Percentiles rank a stretch among this genome's conserved stretches.
Evolutionary conservation across 2,113 vertebrate genomes (phyloP).

Genomic region (Kryptolebias marmoratus): DNA sequence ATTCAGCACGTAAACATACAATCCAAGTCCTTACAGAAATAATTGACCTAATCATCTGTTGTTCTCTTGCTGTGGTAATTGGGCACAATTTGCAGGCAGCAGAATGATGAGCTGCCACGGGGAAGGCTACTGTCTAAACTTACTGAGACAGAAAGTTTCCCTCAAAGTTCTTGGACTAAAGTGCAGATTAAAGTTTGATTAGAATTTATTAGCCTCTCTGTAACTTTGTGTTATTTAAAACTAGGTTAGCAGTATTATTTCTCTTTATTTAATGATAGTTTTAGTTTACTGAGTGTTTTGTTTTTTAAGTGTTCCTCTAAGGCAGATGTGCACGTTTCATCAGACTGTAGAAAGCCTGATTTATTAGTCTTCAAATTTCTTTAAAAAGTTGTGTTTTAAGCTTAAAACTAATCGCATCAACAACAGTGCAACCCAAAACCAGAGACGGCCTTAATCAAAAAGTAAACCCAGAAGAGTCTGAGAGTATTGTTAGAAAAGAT

Average conservation of each 20-base stretch:
- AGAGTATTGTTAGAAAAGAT: not conserved
- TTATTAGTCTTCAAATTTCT: too few species aligned
- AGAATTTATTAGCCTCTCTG: too few species aligned
- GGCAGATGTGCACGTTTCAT: too few species aligned
- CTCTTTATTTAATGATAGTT: not conserved
- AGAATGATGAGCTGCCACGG: constrained; percentile 23
- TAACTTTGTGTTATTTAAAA: not conserved
- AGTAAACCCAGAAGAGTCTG: not conserved
- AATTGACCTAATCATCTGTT: constrained; percentile 41
- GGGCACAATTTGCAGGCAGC: constrained; percentile 55
- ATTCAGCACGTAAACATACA: constrained; percentile 53
- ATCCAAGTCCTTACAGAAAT: constrained; percentile 39
- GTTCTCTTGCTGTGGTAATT: constrained; percentile 48
- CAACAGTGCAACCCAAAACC: not conserved
- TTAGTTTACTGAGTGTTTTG: not conserved
- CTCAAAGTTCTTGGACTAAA: too few species aligned
- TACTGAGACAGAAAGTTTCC: not conserved
- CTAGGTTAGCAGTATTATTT: not conserved
- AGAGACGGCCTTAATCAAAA: not conserved
- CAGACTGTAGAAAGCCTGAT: too few species aligned
- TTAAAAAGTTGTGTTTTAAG: too few species aligned
- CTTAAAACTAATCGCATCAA: too few species aligned
- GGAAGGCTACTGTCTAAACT: not conserved
- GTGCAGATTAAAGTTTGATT: too few species aligned
- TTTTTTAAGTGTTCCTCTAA: not conserved